Evolutionary conservation across 2,113 vertebrate species (phyloP), one percentile per base, ranked within the genome.

Genomic region (Lonchura striata): DNA sequence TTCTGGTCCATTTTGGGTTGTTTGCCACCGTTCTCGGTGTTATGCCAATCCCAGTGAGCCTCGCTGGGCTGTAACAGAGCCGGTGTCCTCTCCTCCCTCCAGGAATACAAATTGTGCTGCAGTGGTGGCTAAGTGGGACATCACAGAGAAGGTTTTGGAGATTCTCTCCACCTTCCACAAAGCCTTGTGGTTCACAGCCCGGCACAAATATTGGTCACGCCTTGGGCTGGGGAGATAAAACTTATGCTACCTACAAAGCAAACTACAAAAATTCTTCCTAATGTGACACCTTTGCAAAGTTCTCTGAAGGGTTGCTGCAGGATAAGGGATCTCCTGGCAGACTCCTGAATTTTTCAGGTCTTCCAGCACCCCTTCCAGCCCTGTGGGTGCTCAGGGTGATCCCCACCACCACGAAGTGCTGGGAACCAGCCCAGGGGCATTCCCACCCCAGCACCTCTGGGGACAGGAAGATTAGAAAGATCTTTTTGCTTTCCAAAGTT

Each of bases 181-280:
- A 28, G 52, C 71, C 59, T 31, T 0, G 30, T 2, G 11, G 59
- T 4, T 66, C 78, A 3, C 50, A 46, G 72, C 16, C 0, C 52
- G 6, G 15, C 1, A 6, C 65, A 35, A 47, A 20, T 8, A 5
- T 2, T 1, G 50, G 6, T 9, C 35, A 52, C 3, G 1, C 6
- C 3, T 49, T 6, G 46, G 44, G 16, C 57, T 14, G 60, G 42
- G 68, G 10, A 13, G 42, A 4, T 12, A 13, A 53, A 22, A 1
- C 9, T 42, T 5, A 11, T 53, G 31, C 61, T 37, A 41, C 46
- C 54, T 15, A 2, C 35, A 18, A 61, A 30, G 30, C 39, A 39
- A 68, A 59, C 10, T 4, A 13, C n/a, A 64, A 23, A 50, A 66
- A 25, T 6, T 15, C 46, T 14, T 35, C 65, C 47, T 30, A 1